Conservation (phyloP, 2,113 vertebrate species). For the Alethe castanea region DNA sequence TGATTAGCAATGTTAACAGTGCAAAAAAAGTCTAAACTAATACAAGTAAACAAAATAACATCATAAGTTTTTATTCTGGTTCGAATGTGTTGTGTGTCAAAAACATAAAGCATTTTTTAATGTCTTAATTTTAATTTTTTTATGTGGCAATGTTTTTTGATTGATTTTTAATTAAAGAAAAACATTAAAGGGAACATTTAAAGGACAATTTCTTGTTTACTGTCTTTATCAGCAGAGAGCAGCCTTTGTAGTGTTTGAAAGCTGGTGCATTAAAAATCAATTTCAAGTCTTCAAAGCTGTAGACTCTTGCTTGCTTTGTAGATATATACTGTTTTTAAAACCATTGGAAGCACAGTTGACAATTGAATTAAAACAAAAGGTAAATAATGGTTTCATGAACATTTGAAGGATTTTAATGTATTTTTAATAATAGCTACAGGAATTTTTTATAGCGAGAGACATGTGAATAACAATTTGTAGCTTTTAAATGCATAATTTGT, state of each 20-base stretch:
- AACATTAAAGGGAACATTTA: slow-evolving; percentile 69
- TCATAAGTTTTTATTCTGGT: slow-evolving; percentile 5
- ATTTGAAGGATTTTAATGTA: slow-evolving; percentile 51
- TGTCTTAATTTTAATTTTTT: slow-evolving; percentile 27
- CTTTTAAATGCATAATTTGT: slow-evolving; percentile 8
- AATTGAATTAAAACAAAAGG: slow-evolving; percentile 58
- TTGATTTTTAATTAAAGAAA: slow-evolving; percentile 75
- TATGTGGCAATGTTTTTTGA: slow-evolving; percentile 49
- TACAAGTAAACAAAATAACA: slow-evolving; percentile 27
- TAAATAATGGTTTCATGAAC: slow-evolving; percentile 40
- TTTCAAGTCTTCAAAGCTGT: slow-evolving; percentile 69
- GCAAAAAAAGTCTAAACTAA: slow-evolving; percentile 1
- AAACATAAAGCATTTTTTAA: slow-evolving; percentile 40
- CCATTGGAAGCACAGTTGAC: slow-evolving; percentile 24
- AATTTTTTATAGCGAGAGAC: neutral
- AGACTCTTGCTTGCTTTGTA: slow-evolving; percentile 46
- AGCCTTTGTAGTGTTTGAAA: slow-evolving; percentile 72
- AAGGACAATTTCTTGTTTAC: slow-evolving; percentile 72
- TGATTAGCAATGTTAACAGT: neutral
- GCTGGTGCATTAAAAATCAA: slow-evolving; percentile 70
- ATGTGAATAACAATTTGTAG: neutral
- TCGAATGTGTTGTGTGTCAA: neutral
- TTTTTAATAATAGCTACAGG: slow-evolving; percentile 46
- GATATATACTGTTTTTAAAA: slow-evolving; percentile 57
- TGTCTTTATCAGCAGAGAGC: slow-evolving; percentile 72